A percentile compares a stretch with the other conserved stretches of the same genome.
phyloP scores from a whole-genome alignment of 2,888 invertebrate genomes.

The Hydrotaea diabolus region DNA sequence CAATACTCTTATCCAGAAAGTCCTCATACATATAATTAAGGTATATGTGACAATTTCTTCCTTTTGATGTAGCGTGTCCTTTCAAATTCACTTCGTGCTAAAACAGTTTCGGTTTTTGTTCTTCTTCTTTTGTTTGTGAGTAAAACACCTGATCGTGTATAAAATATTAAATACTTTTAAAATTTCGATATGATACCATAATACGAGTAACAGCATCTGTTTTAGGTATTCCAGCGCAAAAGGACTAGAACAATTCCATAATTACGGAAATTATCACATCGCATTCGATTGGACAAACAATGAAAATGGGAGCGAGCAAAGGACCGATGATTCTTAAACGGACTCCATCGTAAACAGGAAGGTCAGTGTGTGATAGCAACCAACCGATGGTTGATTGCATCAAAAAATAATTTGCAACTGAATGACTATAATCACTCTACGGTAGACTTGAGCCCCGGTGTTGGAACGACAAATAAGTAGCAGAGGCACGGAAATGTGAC shows the following conservation, averaged over 20 bases:
- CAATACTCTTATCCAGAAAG: too few relatives aligned
- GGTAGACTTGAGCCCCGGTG: background rate
- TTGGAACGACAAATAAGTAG: slow-evolving; percentile 19
- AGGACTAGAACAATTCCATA: background rate
- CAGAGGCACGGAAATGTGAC: slow-evolving; percentile 13
- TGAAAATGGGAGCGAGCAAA: background rate
- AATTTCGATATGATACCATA: too few relatives aligned
- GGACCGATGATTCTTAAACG: slow-evolving; percentile 2
- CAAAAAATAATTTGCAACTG: slow-evolving; percentile 59
- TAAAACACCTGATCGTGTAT: too few relatives aligned
- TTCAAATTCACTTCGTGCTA: too few relatives aligned
- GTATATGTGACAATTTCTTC: too few relatives aligned
- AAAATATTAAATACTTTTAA: too few relatives aligned
- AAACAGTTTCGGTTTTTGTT: too few relatives aligned
- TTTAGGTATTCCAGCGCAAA: too few relatives aligned
- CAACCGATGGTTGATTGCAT: slow-evolving; percentile 58
- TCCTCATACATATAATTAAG: too few relatives aligned
- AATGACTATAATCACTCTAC: slow-evolving; percentile 60
- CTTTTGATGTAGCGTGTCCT: too few relatives aligned
- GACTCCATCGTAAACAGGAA: slow-evolving; percentile 14
- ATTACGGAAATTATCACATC: slow-evolving; percentile 10
- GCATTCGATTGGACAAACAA: background rate
- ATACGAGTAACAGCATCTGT: too few relatives aligned
- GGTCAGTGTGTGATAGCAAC: slow-evolving; percentile 27
- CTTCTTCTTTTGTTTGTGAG: too few relatives aligned